A percentile compares a stretch with the other conserved stretches of the same genome.
These are phyloP conservation scores for Patella vulgata DNA, from an alignment of 1,140 invertebrate species.

Conservation along the genomic window DNA sequence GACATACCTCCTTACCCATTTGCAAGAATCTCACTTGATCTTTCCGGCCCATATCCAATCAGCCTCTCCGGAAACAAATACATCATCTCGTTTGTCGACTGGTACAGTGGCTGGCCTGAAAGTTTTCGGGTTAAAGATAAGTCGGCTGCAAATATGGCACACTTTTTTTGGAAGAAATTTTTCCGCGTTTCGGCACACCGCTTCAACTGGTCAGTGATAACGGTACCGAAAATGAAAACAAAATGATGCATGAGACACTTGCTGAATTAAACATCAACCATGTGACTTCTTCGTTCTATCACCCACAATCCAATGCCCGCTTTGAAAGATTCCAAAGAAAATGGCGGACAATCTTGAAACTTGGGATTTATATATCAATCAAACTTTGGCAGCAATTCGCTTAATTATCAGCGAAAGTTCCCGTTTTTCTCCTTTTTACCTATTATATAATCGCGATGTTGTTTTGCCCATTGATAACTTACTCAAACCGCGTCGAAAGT, in stretches of 20 bases:
- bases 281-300: constrained; percentile 15
- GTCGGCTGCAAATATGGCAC: constrained; percentile 16
- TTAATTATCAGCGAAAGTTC: constrained; percentile 16
- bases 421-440: constrained; percentile 9
- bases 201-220: constrained; percentile 24
- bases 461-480: too few relatives aligned
- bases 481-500: too few relatives aligned
- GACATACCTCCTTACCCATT: constrained; percentile 24
- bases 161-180: constrained; percentile 37
- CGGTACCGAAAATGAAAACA: constrained; percentile 27
- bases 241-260: constrained; percentile 10
- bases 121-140: constrained; percentile 27
- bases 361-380: constrained; percentile 30
- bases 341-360: constrained; percentile 11
- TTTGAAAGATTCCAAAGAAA: constrained; percentile 33
- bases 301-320: constrained; percentile 20
- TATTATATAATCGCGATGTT: constrained; percentile 25
- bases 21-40: constrained; percentile 27
- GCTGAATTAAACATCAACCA: constrained; percentile 18
- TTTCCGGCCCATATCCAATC: constrained; percentile 26
- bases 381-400: constrained; percentile 22
- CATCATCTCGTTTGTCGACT: constrained; percentile 20
- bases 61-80: constrained; percentile 29
- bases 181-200: constrained; percentile 16
- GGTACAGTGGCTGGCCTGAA: constrained; percentile 25